phyloP scores from a whole-genome alignment of 1,140 invertebrate species.

The Drosophila ananassae region DNA sequence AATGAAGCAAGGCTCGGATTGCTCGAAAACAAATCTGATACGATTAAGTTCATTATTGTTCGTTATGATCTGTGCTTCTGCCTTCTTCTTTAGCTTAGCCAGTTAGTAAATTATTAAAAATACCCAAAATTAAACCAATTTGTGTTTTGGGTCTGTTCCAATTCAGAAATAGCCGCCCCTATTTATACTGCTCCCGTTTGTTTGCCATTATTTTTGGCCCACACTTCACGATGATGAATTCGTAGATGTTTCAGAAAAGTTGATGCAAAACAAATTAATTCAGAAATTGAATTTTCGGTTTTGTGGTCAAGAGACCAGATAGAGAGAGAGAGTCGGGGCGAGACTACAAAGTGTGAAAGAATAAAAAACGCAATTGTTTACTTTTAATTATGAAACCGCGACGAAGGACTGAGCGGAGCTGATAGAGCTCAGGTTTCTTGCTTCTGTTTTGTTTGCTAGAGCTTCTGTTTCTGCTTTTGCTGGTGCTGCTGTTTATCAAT shows the following conservation, averaged over 20 bases:
- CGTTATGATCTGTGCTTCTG: constrained; percentile 3
- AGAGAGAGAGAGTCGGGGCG: background rate
- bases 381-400: constrained; percentile 77
- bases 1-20: constrained; percentile 19
- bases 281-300: constrained; percentile 64
- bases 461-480: constrained; percentile 1
- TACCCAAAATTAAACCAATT: constrained; percentile 17
- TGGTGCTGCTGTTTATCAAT: constrained; percentile 73
- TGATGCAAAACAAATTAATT: constrained; percentile 58
- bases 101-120: constrained; percentile 16
- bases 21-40: background rate
- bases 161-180: constrained; percentile 59
- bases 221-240: constrained; percentile 41
- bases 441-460: constrained; percentile 34
- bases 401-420: constrained; percentile 43
- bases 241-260: constrained; percentile 31
- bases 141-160: constrained; percentile 28
- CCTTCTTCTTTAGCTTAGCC: constrained; percentile 2
- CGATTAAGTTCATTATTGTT: constrained; percentile 15
- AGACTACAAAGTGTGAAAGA: background rate
- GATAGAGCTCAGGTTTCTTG: constrained; percentile 55
- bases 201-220: constrained; percentile 20
- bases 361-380: constrained; percentile 57
- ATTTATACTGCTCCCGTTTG: constrained; percentile 55
- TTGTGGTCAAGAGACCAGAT: constrained; percentile 19